Conservation (phyloP, 2,797 vertebrate species). For the Myioborus melanocephalus region DNA sequence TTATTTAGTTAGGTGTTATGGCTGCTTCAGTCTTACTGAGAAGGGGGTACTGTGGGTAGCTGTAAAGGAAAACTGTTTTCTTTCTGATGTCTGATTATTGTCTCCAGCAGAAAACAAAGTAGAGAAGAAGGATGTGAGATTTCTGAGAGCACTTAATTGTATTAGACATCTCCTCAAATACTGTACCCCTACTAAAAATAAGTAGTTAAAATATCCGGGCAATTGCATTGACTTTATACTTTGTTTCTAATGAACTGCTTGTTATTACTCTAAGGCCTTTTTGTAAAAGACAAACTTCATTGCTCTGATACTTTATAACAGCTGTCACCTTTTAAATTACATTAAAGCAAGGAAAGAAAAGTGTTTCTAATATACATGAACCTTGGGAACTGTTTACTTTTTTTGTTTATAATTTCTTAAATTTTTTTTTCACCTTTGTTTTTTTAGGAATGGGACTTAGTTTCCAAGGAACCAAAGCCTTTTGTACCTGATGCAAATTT, state of each 20-base stretch:
- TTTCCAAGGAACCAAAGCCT: conserved; percentile 80
- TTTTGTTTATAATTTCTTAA: neutral
- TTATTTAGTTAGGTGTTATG: neutral
- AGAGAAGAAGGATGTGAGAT: neutral
- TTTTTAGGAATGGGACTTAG: conserved; percentile 84
- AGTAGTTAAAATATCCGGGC: neutral
- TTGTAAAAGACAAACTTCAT: neutral
- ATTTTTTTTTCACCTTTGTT: neutral
- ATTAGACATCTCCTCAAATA: neutral
- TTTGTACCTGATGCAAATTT: conserved; percentile 72
- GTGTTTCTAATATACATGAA: neutral
- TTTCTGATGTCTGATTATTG: neutral
- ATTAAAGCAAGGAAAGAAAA: neutral
- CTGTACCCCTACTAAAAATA: neutral
- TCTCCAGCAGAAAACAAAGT: neutral
- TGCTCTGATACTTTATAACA: neutral
- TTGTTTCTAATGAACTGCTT: neutral
- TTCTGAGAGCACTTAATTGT: neutral
- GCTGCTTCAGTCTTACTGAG: neutral
- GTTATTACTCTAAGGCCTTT: neutral
- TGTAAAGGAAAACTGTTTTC: neutral
- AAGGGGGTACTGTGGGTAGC: neutral
- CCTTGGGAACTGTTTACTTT: neutral
- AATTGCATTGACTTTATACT: neutral
- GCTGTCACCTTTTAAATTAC: neutral